Base-by-base conservation (phyloP, 2,888 invertebrate species). In the Tricholauxania praeusta region DNA sequence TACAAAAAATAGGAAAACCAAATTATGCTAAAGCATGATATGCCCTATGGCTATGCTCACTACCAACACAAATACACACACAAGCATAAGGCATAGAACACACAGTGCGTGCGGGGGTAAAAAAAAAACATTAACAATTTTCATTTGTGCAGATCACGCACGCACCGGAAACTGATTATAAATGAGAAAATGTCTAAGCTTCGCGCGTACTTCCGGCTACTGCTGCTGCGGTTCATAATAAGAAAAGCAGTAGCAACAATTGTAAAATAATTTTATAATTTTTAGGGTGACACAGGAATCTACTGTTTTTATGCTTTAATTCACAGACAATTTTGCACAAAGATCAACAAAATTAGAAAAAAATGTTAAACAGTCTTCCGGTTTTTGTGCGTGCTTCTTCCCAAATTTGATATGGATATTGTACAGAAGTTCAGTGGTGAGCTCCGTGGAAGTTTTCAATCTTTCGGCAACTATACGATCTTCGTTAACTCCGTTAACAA, bases 141-240 rank as follows among this genome's bases (percentile, higher is more conserved):
- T 64, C 49, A 64, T 64, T 64, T 64, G 64, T 64, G 64, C 51
- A 28, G 64, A 64, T 64, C 64, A 64, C 64, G 64, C 64, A 51
- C 64, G 64, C 64, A 64, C 22, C 49, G 49, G 49, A 51, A 64
- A 39, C 49, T 63, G 63, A 63, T 49, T 51, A 51, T 14, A 64
- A 64, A 51, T 17, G 28, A 14, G 51, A 19, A 19, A 62, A n/a
- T 63, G n/a, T 12, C 49, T 28, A 49, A 49, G 48, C 19, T 10
- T 39, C 1, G 39, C 39, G 39, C 10, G 39, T 39, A 39, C 10
- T 39, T 39, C 39, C 39, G 39, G 32, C 15, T 39, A 62, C 15
- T 62, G 62, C 62, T 28, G 39, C 32, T 39, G 62, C 12, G 51
- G 2, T 14, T 17, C 32, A 62, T 62, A 62, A 62, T 39, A 39